Base-by-base conservation (phyloP, 2,888 invertebrate species). In the Athetis lepigone region DNA sequence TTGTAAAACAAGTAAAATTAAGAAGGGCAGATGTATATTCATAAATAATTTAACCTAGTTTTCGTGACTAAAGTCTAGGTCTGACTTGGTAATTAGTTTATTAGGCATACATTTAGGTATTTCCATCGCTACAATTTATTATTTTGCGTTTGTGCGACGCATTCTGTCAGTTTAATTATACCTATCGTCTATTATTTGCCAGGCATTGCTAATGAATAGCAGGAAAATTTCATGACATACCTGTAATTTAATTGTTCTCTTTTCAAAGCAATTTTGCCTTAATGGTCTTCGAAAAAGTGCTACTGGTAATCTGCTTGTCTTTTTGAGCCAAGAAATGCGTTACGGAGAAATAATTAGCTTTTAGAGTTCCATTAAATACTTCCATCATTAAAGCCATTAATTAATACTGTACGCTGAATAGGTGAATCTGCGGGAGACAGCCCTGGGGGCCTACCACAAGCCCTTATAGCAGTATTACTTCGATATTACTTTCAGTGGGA, bases 21-120 rank as follows among this genome's bases (percentile, higher is more conserved):
- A n/a, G n/a, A n/a, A 21, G 19, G 19, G 11, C 33, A 23, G 18
- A 19, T 18, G 13, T 29, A 47, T 42, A 19, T 13, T 70, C 9
- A 43, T 65, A 27, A 65, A 70, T 62, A 62, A 29, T 65, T 40
- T 47, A 70, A 64, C 45, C 29, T 47, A 62, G 46, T 23, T 43
- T 70, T 62, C 62, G 70, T 70, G 65, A 61, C 70, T 36, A 19
- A 0, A 19, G 8, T 60, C 16, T 33, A 16, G 13, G 19, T 37
- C 25, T 29, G 49, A 70, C 23, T 70, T 43, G 27, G 9, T 25
- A 49, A 70, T 49, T 70, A 46, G n/a, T 62, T 49, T 16, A 43
- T n/a, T 43, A 43, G 23, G n/a, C 11, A n/a, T 11, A 42, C 33
- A 42, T 42, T 42, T 36, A 21, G 23, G 8, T 27, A 47, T 61